phyloP scores from a whole-genome alignment of 2,797 vertebrate species.

The Neosilurus mollespiculum region DNA sequence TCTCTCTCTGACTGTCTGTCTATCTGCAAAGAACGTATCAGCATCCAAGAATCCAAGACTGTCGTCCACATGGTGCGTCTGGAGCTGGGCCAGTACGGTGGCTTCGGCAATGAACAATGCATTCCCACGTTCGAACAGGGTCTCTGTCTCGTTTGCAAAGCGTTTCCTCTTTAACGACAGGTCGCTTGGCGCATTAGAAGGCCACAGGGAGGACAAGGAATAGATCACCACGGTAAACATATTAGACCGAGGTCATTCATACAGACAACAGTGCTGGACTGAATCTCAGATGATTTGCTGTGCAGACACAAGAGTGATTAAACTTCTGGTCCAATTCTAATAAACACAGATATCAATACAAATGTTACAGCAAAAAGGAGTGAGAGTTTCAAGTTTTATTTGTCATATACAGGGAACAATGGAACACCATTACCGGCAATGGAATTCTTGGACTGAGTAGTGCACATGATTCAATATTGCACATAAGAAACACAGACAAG shows the following conservation, averaged over 20 bases:
- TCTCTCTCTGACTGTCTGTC: constrained; percentile 20
- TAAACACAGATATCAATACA: neutral
- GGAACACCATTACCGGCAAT: no score
- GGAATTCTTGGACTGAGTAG: no score
- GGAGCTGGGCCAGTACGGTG: constrained; percentile 37
- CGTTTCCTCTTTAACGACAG: constrained; percentile 10
- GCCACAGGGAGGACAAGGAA: neutral
- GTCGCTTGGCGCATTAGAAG: neutral
- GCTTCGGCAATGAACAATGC: constrained; percentile 39
- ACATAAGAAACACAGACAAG: neutral
- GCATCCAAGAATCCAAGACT: constrained; percentile 53
- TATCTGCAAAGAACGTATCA: constrained; percentile 40
- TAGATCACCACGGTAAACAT: constrained; percentile 5
- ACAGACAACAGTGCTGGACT: constrained; percentile 2
- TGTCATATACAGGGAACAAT: no score
- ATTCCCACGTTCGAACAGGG: neutral
- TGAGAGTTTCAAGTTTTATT: no score
- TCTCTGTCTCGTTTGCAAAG: constrained; percentile 19
- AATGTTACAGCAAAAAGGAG: neutral
- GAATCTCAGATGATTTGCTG: neutral
- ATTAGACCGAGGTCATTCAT: neutral
- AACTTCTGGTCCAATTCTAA: constrained; percentile 3
- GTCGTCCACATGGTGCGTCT: constrained; percentile 45
- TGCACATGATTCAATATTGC: no score
- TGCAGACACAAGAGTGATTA: neutral